Conservation (phyloP, 1,140 invertebrate genomes). For the Mactra quadrangularis region DNA sequence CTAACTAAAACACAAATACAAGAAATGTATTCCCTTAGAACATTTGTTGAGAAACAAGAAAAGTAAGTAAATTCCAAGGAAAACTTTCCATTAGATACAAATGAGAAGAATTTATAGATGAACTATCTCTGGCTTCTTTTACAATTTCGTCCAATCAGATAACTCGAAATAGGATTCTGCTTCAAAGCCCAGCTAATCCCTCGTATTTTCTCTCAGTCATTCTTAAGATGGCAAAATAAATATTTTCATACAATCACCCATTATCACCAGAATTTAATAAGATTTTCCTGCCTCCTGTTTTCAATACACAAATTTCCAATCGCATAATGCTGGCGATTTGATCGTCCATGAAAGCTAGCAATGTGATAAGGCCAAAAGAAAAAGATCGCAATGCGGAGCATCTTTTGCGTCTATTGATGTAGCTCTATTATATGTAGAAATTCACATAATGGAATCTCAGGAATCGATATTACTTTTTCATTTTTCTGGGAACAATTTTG, state of each 20-base stretch:
- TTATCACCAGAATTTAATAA: constrained; percentile 64
- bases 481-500: constrained; percentile 57
- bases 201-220: constrained; percentile 53
- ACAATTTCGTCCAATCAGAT: constrained; percentile 54
- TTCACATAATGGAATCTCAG: constrained; percentile 57
- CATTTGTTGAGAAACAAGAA: too few relatives aligned
- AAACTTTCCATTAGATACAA: constrained; percentile 2
- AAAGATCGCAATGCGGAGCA: constrained; percentile 58
- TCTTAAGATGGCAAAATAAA: constrained; percentile 58
- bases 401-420: constrained; percentile 43
- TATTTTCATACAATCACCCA: constrained; percentile 65
- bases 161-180: constrained; percentile 49
- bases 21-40: too few relatives aligned
- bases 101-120: constrained; percentile 25
- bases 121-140: constrained; percentile 18
- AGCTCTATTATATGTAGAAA: constrained; percentile 63
- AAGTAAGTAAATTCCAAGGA: too few relatives aligned
- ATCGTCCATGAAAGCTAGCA: constrained; percentile 45
- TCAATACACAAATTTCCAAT: constrained; percentile 65
- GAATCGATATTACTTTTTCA: constrained; percentile 60
- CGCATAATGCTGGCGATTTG: constrained; percentile 46
- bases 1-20: too few relatives aligned
- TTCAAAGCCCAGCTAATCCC: constrained; percentile 42
- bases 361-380: constrained; percentile 41
- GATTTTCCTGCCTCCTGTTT: constrained; percentile 55